These are phyloP conservation scores for Rhagoletis zephyria DNA, from an alignment of 1,140 invertebrate species.

Conservation along the genomic window DNA sequence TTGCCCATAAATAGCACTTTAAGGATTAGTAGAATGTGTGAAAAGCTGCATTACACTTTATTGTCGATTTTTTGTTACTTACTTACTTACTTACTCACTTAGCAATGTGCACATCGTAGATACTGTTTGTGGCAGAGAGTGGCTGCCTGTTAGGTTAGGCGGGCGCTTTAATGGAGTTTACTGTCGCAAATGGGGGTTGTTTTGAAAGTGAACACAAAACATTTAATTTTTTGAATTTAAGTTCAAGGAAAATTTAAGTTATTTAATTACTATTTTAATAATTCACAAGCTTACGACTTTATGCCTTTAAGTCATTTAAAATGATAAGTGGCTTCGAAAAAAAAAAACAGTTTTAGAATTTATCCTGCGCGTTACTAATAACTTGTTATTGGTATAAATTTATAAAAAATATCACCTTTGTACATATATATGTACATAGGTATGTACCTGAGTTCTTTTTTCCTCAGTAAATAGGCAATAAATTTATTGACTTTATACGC, in stretches of 20 bases:
- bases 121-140: neutral
- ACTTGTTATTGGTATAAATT: neutral
- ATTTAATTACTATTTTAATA: neutral
- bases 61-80: neutral
- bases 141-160: neutral
- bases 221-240: neutral
- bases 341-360: no score
- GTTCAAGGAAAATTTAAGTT: neutral
- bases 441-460: neutral
- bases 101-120: neutral
- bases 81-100: no score
- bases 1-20: constrained; percentile 34
- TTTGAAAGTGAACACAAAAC: neutral
- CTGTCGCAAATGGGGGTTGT: neutral
- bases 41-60: constrained; percentile 33
- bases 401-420: neutral
- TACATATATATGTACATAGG: no score
- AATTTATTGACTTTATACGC: neutral
- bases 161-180: neutral
- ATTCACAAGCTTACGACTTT: neutral
- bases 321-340: no score
- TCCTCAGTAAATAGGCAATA: neutral
- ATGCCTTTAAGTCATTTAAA: neutral
- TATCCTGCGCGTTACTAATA: neutral
- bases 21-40: constrained; percentile 19